Percentiles rank a stretch among this genome's conserved stretches.
These are phyloP conservation scores for Oxyteleia sp. DNA, from an alignment of 2,888 invertebrate species.

Conservation along the genomic window DNA sequence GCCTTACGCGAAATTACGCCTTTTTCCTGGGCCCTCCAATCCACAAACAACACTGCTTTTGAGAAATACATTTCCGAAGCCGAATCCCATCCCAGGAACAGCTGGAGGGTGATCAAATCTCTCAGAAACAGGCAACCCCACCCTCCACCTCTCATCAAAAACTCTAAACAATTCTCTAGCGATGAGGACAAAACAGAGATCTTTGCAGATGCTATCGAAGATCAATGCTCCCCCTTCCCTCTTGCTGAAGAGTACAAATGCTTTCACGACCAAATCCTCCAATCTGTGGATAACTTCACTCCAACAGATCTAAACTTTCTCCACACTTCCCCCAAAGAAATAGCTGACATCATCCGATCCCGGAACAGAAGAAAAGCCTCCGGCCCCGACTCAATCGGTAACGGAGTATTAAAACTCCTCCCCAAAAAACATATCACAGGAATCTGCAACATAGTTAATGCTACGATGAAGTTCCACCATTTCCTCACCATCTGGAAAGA, in stretches of 20 bases:
- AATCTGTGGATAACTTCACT: neutral
- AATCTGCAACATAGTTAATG: conserved; percentile 21
- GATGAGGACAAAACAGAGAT: too few species aligned
- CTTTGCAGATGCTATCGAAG: too few species aligned
- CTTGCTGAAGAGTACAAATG: neutral
- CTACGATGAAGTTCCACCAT: neutral
- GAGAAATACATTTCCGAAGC: too few species aligned
- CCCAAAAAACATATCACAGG: neutral
- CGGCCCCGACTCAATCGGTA: conserved; percentile 13
- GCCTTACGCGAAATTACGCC: too few species aligned
- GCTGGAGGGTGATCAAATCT: too few species aligned
- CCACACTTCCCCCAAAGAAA: conserved; percentile 1
- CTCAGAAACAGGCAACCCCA: too few species aligned
- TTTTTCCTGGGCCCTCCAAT: too few species aligned
- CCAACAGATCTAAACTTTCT: neutral
- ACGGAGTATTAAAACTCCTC: conserved; percentile 26
- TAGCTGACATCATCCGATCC: neutral
- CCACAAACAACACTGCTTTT: too few species aligned
- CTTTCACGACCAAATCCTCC: neutral
- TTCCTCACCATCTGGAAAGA: neutral
- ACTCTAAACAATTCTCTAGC: too few species aligned
- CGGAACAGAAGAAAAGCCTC: neutral
- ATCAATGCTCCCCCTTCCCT: too few species aligned
- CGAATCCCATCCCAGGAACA: too few species aligned
- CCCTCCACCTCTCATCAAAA: too few species aligned